These are phyloP conservation scores for Masticophis lateralis DNA, from an alignment of 2,797 vertebrate species.

Conservation along the genomic window DNA sequence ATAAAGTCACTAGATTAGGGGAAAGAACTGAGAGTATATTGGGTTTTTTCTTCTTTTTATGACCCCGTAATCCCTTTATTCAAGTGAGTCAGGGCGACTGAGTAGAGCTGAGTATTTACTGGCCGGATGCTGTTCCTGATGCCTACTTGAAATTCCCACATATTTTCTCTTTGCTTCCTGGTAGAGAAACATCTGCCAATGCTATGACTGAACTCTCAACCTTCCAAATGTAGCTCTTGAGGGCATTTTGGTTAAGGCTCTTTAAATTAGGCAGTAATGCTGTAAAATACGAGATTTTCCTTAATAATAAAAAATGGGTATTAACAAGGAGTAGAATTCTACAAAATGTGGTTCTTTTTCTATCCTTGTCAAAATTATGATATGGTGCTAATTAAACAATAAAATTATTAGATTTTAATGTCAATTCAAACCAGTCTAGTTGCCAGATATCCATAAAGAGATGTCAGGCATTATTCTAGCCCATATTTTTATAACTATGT, in stretches of 20 bases:
- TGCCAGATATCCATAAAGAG: not conserved
- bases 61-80: not conserved
- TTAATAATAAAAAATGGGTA: not conserved
- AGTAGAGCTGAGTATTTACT: not conserved
- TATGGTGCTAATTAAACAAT: not conserved
- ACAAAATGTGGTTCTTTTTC: not conserved
- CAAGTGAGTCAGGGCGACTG: not conserved
- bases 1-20: not conserved
- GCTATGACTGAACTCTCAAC: not conserved
- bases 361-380: not conserved
- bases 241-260: not conserved
- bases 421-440: not conserved
- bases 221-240: not conserved
- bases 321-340: not conserved
- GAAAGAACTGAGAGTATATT: not conserved
- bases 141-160: not conserved
- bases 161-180: not conserved
- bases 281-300: not conserved
- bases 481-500: not conserved
- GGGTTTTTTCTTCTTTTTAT: not conserved
- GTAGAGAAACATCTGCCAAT: not conserved
- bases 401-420: not conserved
- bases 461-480: not conserved
- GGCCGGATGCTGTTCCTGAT: not conserved
- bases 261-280: not conserved